A percentile compares a stretch with the other conserved stretches of the same genome.
phyloP scores from a whole-genome alignment of 2,113 vertebrate genomes.

The Tachuris rubrigastra region DNA sequence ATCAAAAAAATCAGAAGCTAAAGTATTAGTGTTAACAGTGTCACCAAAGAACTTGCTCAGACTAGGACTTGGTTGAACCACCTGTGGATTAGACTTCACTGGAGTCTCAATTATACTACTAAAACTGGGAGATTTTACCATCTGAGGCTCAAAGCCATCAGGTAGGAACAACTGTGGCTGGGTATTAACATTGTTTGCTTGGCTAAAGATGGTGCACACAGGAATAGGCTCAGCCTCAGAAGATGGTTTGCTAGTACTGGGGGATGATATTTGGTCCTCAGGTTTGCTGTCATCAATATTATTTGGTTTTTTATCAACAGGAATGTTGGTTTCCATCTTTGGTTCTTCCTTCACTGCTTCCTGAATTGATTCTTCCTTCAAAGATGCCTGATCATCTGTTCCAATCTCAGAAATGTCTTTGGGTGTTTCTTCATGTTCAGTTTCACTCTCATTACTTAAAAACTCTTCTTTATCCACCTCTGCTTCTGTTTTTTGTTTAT shows the following conservation, averaged over 20 bases:
- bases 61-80: constrained; percentile 96
- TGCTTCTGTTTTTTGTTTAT: background rate
- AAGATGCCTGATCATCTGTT: constrained; percentile 37
- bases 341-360: background rate
- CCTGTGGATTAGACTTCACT: constrained; percentile 76
- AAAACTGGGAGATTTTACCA: constrained; percentile 96
- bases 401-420: constrained; percentile 54
- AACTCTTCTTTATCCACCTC: constrained; percentile 8
- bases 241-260: background rate
- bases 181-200: constrained; percentile 67
- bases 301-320: background rate
- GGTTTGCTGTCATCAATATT: background rate
- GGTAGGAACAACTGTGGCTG: constrained; percentile 76
- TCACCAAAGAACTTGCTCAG: constrained; percentile 96
- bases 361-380: constrained; percentile 41
- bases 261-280: background rate
- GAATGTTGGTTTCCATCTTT: background rate
- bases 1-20: constrained; percentile 95
- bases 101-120: constrained; percentile 79
- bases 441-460: constrained; percentile 62
- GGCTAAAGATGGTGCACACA: constrained; percentile 95
- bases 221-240: constrained; percentile 79
- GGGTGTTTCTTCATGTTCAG: constrained; percentile 53
- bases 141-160: constrained; percentile 91
- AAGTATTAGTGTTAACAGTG: constrained; percentile 74